Base-by-base conservation (phyloP, 2,113 vertebrate genomes). In the Sinocyclocheilus anophthalmus region DNA sequence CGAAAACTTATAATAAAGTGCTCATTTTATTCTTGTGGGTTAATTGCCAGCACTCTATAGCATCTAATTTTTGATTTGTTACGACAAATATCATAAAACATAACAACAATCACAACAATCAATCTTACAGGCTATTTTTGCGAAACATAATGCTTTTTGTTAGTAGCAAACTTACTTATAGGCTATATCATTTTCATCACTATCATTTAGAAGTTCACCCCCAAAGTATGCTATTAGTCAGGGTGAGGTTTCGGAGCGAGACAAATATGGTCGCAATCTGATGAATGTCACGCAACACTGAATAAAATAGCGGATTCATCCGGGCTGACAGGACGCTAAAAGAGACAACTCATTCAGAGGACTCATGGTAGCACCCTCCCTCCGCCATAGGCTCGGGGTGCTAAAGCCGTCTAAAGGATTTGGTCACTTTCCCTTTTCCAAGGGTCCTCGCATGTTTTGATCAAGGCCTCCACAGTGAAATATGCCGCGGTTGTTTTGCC, bases 181-280 rank as follows among this genome's bases (percentile, higher is more conserved):
- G 33, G 33, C 33, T 48, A 5, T 55, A 55, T 4, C 0, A 16
- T 53, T 53, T 16, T 53, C 50, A 4, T 53, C 50, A 53, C 13
- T 14, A 53, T 16, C 14, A 11, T 55, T 55, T 55, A 4, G 14
- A 55, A 55, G 69, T 18, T 3, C 30, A 39, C 20, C 42, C 69
- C 7, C 9, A 69, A 39, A 13, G 13, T 20, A 39, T 2, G 13
- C 16, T 72, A 18, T 94, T 95, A 94, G 95, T 95, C 91, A 88
- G 93, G 94, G 93, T 93, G 94, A 95, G 94, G 95, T 95, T 95
- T 96, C 95, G 91, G 92, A 96, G 94, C 94, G 91, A 79, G 90
- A 94, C 93, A 96, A 96, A 96, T 95, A 95, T 93, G 95, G 93
- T 95, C 93, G 94, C 95, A 94, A 95, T 96, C 93, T 94, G 94